A percentile compares a stretch with the other conserved stretches of the same genome.
phyloP scores from a whole-genome alignment of 2,797 vertebrate species.

The Sandelia bainsii region DNA sequence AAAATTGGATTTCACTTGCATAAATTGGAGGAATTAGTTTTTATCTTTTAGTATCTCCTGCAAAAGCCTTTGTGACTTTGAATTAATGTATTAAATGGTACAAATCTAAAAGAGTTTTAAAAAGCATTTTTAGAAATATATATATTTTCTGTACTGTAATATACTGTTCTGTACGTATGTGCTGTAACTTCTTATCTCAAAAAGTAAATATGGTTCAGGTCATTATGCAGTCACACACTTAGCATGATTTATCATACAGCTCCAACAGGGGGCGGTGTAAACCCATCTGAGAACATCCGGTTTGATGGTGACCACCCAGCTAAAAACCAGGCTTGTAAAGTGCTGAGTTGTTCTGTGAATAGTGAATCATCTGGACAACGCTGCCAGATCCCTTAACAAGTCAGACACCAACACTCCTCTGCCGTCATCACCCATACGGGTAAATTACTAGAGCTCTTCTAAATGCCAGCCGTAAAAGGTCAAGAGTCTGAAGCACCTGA shows the following conservation, averaged over 20 bases:
- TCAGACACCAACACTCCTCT: conserved; percentile 22
- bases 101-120: no score
- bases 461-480: conserved; percentile 1
- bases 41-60: no score
- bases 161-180: no score
- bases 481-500: conserved; percentile 20
- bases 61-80: no score
- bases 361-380: conserved; percentile 37
- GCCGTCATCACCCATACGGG: conserved; percentile 27
- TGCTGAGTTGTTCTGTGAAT: conserved; percentile 36
- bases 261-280: conserved; percentile 63
- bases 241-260: background rate
- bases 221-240: background rate
- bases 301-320: background rate
- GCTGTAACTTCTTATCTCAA: no score
- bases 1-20: no score
- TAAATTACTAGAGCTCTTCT: conserved; percentile 42
- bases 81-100: no score
- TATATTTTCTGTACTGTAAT: background rate
- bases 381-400: conserved; percentile 48
- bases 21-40: no score
- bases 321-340: conserved; percentile 4
- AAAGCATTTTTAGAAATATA: no score
- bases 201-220: no score
- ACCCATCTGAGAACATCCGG: conserved; percentile 2